phyloP scores from a whole-genome alignment of 2,797 vertebrate genomes.

The Darevskia nairensis region DNA sequence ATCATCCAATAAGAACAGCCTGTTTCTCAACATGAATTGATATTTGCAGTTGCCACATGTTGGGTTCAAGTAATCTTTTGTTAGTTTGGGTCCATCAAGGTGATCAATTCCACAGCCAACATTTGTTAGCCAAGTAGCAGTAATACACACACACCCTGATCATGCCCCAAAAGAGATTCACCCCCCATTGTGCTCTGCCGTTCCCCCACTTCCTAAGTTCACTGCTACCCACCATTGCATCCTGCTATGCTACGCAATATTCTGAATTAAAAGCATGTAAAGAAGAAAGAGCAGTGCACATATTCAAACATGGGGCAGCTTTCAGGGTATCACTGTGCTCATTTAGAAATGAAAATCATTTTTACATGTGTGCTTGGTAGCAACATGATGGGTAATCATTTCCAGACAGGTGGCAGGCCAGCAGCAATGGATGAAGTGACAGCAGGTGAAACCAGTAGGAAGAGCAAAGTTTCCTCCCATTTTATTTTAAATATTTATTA shows the following conservation, averaged over 20 bases:
- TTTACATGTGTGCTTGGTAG: not conserved
- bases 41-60: not conserved
- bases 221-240: not conserved
- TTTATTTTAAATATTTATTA: too few species aligned
- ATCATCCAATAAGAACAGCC: not conserved
- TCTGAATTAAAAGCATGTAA: not conserved
- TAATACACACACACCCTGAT: not conserved
- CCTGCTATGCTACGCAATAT: not conserved
- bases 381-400: not conserved
- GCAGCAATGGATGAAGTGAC: not conserved
- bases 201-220: not conserved
- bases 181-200: not conserved
- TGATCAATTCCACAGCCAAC: not conserved
- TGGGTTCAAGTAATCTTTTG: not conserved
- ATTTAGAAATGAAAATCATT: not conserved
- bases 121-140: not conserved
- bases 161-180: not conserved
- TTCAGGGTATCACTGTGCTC: too few species aligned
- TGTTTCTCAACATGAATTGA: not conserved
- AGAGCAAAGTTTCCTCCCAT: too few species aligned
- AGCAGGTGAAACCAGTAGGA: too few species aligned
- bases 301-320: not conserved
- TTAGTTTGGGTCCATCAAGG: not conserved
- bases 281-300: not conserved
- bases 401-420: not conserved